Evolutionary conservation across 2,888 invertebrate genomes (phyloP).

Genomic region (Leucophenga montana): DNA sequence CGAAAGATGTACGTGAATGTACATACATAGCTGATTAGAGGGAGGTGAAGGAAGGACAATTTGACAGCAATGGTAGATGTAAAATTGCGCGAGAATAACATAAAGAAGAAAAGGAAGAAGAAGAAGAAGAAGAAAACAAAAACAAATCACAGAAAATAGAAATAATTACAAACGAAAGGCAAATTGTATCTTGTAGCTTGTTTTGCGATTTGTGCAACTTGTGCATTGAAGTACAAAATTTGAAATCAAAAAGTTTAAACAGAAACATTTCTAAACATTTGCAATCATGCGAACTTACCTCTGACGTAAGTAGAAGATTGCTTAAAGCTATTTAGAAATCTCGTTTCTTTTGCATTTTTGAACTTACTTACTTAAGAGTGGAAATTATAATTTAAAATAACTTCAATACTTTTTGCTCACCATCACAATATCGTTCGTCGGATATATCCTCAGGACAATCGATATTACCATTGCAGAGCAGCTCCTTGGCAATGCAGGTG

Average conservation of each 20-base stretch:
- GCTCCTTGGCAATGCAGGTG: conserved; percentile 77
- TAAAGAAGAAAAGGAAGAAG: not conserved
- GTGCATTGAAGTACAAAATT: not conserved
- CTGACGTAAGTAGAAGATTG: not conserved
- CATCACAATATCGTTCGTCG: conserved; percentile 82
- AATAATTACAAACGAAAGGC: not conserved
- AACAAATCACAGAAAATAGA: not conserved
- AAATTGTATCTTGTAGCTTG: not conserved
- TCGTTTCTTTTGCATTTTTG: no score
- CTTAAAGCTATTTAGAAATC: no score
- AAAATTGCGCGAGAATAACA: no score
- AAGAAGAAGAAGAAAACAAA: not conserved
- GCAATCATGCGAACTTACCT: not conserved
- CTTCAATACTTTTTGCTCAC: conserved; percentile 55
- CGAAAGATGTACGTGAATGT: not conserved
- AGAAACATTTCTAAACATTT: not conserved
- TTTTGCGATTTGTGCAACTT: no score
- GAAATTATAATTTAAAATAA: not conserved
- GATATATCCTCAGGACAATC: conserved; percentile 83
- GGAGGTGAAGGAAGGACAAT: not conserved
- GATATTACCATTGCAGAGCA: conserved; percentile 79
- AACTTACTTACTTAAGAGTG: no score
- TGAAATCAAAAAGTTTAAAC: not conserved
- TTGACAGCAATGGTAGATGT: not conserved
- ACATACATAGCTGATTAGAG: not conserved